Base-by-base conservation (phyloP, 2,797 vertebrate genomes). In the Coregonus ussuriensis region DNA sequence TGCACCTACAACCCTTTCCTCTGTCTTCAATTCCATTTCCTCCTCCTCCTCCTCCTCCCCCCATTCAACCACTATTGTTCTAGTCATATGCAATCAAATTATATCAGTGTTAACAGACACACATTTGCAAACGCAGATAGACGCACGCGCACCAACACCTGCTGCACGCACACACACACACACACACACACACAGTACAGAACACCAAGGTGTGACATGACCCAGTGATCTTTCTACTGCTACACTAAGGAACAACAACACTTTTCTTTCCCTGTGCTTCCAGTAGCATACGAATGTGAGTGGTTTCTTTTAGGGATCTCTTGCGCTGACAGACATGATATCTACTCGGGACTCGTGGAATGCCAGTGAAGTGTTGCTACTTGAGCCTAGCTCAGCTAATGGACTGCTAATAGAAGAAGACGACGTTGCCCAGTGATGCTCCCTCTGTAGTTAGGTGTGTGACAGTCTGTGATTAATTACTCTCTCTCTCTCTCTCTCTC, bases 391-490 rank as follows among this genome's bases (percentile, higher is more conserved):
- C 77, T 88, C 31, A 16, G 65, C 84, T 92, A 92, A 93, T 88
- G 90, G 89, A 76, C 16, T 53, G 79, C 37, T 88, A 88, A 91
- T 78, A 67, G 65, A 67, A 67, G 65, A 6, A 33, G 65, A 67
- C 29, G 65, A 67, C 29, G 0, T 14, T 2, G 31, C 16, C 15
- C 35, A 37, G 68, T 70, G 33, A 37, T 37, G 68, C 72, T 62
- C 72, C n/a, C 72, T 74, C 72, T 13, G 9, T 72, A 65, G 76
- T 84, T 62, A 63, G 77, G 69, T 83, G 66, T 15, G 0, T 4
- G 81, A 86, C 86, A 88, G 81, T 75, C 53, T 74, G 81, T 35
- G 0, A 92, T 90, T 89, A 84, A 91, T 87, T 81, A 86, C 74
- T 14, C 9, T 21, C 59, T 63, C 59, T 63, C 59, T 63, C 59